Conservation (phyloP, 2,888 invertebrate species). For the Stratiomys singularior region DNA sequence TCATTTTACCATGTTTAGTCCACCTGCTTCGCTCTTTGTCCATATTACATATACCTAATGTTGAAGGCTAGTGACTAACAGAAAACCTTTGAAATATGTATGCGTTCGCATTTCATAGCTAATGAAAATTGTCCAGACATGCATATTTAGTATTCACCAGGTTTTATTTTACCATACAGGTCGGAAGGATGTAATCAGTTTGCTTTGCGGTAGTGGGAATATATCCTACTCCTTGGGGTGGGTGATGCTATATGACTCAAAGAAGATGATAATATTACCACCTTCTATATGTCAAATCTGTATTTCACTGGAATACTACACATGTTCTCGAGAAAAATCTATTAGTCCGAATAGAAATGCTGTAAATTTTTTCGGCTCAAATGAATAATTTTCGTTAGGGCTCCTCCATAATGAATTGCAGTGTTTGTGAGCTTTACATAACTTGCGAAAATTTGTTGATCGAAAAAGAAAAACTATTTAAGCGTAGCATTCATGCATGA, state of each 20-base stretch:
- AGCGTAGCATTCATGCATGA: too few relatives aligned
- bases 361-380: background rate
- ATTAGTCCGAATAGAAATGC: background rate
- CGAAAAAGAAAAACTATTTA: too few relatives aligned
- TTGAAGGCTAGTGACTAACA: constrained; percentile 10
- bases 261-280: too few relatives aligned
- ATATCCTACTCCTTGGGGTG: too few relatives aligned
- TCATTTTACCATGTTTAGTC: background rate
- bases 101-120: background rate
- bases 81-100: constrained; percentile 24
- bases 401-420: too few relatives aligned
- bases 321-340: background rate
- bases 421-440: too few relatives aligned
- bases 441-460: too few relatives aligned
- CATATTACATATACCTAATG: background rate
- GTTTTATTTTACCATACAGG: constrained; percentile 9
- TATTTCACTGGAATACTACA: background rate
- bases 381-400: too few relatives aligned
- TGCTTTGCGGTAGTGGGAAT: too few relatives aligned
- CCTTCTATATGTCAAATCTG: too few relatives aligned
- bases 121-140: constrained; percentile 36
- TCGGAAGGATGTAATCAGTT: too few relatives aligned
- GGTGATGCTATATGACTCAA: too few relatives aligned
- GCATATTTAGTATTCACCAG: constrained; percentile 13
- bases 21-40: background rate